Conservation (phyloP, 2,888 invertebrate species). For the Cepaea hortensis region DNA sequence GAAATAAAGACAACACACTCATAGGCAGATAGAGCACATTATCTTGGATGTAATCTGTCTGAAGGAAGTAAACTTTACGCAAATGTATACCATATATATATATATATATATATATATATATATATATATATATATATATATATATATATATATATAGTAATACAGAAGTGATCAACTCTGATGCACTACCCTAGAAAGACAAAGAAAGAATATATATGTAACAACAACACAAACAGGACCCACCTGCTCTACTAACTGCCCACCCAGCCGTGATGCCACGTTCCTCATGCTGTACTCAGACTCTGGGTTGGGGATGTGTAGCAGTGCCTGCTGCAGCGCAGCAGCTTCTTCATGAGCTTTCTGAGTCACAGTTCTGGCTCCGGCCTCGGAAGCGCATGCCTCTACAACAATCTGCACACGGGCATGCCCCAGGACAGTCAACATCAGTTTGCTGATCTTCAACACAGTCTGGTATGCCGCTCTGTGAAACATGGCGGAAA, state of each 20-base stretch:
- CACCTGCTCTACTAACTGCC: slow-evolving; percentile 87
- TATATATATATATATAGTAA: no score
- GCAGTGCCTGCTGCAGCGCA: slow-evolving; percentile 87
- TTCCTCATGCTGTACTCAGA: slow-evolving; percentile 90
- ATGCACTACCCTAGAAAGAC: no score
- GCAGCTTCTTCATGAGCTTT: slow-evolving; percentile 77
- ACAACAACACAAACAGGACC: slow-evolving; percentile 32
- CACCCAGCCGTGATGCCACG: slow-evolving; percentile 89
- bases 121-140: no score
- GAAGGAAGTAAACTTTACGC: no score
- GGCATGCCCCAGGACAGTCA: slow-evolving; percentile 89
- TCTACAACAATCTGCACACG: slow-evolving; percentile 76
- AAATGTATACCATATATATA: no score
- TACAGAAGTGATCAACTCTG: no score
- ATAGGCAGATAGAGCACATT: no score
- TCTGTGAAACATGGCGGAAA: slow-evolving; percentile 5
- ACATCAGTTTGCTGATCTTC: slow-evolving; percentile 90
- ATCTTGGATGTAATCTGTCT: no score
- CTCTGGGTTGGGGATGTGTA: slow-evolving; percentile 87
- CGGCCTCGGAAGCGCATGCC: slow-evolving; percentile 80
- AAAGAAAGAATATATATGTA: no score
- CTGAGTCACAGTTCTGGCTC: slow-evolving; percentile 76
- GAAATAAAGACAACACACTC: no score
- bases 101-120: no score
- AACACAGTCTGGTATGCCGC: slow-evolving; percentile 86